Evolutionary conservation across 2,797 vertebrate genomes (phyloP).

Genomic region (Ammospiza maritima): DNA sequence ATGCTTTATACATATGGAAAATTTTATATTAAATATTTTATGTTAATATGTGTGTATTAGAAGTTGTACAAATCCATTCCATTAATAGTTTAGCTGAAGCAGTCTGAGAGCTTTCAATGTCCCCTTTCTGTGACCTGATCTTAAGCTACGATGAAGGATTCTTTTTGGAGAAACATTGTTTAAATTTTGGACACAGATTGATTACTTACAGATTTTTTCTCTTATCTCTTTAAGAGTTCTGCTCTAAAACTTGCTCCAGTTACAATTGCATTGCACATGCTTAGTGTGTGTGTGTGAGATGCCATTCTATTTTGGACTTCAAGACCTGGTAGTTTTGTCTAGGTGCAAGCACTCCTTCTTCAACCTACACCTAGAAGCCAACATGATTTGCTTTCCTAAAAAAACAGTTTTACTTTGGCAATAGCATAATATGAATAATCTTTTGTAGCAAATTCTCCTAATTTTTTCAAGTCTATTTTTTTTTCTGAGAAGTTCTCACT

Average conservation of each 20-base stretch:
- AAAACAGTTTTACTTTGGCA: not conserved
- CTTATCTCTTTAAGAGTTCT: not conserved
- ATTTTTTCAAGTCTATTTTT: not conserved
- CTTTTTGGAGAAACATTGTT: not conserved
- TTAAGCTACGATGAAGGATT: not conserved
- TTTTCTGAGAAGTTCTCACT: not conserved
- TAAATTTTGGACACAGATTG: not conserved
- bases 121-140: not conserved
- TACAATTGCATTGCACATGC: not conserved
- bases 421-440: not conserved
- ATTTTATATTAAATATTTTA: not conserved
- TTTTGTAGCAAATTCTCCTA: not conserved
- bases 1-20: not conserved
- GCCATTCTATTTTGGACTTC: not conserved
- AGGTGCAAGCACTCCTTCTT: not conserved
- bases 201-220: not conserved
- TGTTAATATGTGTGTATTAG: not conserved
- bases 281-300: too few relatives aligned
- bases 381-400: not conserved
- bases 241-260: not conserved
- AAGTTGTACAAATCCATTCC: not conserved
- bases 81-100: not conserved
- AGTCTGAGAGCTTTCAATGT: not conserved
- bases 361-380: not conserved
- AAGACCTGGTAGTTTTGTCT: not conserved